Base-by-base conservation (phyloP, 2,797 vertebrate genomes). In the Austrolebias charrua region DNA sequence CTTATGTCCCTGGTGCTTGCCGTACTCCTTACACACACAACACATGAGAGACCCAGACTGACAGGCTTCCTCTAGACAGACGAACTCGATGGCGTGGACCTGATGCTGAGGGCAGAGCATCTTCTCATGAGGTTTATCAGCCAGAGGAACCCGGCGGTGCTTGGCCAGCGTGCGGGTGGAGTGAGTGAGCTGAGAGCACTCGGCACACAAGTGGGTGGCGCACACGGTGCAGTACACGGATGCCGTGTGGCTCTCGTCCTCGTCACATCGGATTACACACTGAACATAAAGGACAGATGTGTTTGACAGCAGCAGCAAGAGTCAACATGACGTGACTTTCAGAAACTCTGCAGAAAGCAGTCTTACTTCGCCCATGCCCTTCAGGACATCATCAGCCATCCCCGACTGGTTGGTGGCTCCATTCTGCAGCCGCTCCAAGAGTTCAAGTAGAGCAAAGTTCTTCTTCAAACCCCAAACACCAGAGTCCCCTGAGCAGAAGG, bases 381-480 rank as follows among this genome's bases (percentile, higher is more conserved):
- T 95, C 82, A 96, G 84, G 18, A 88, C 85, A 46, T 96, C 97
- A 83, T 98, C 97, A 8, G 93, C 84, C 63, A 93, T 92, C 12
- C 96, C 95, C 6, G 92, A 94, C 69, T 96, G 96, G 84, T 95
- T 95, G 81, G 88, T 88, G 3, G 96, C 94, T 48, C 97, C 97
- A 75, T 98, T 98, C 85, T 99, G 97, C 50, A 99, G 92, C 51
- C 97, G 93, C 87, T 99, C 97, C 80, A 98, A 75, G 42, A 99
- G 94, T 69, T 99, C 97, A 55, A 99, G 90, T 78, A 98, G 91
- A 80, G 97, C 97, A 91, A 99, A 99, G 88, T 99, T 99, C 87
- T 99, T 99, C 89, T 99, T 99, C 77, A 99, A 86, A 24, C 97
- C 97, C 97, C 97, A 99, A 54, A 99, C 96, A 70, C 97, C 97